These are phyloP conservation scores for Suncus etruscus DNA, from an alignment of 2,113 vertebrate genomes.

Conservation along the genomic window DNA sequence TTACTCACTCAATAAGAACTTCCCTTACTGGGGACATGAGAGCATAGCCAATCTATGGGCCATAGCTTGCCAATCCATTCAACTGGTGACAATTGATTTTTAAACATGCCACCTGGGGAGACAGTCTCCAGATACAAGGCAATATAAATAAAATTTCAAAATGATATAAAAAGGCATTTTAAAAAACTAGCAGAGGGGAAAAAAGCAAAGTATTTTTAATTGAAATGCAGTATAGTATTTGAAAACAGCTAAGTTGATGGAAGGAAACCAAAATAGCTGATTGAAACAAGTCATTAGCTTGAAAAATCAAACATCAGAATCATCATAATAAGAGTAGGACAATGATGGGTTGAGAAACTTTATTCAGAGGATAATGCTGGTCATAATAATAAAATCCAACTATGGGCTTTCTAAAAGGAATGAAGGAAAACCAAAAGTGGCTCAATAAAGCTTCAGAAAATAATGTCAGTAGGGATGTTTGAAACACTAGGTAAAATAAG, in stretches of 20 bases:
- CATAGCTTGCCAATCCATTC: background rate
- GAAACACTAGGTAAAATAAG: background rate
- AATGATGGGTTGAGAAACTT: background rate
- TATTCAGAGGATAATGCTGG: background rate
- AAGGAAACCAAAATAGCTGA: background rate
- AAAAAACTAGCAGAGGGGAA: background rate
- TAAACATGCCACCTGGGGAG: background rate
- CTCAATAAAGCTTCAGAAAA: background rate
- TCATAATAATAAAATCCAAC: background rate
- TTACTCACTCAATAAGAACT: background rate
- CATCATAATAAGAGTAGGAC: background rate
- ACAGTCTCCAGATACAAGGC: background rate
- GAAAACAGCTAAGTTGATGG: background rate
- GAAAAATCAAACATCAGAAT: background rate
- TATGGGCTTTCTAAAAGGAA: background rate
- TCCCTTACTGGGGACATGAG: background rate
- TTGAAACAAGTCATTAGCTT: background rate
- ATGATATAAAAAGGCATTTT: background rate
- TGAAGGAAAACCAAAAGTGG: background rate
- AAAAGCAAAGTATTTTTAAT: background rate
- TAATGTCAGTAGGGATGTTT: background rate
- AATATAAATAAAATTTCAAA: constrained; percentile 22
- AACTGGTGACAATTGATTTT: constrained; percentile 20
- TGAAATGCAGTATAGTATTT: background rate
- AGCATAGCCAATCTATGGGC: background rate